Evolutionary conservation across 1,140 invertebrate species (phyloP), one percentile per base, ranked within the genome.

Genomic region (Zaprionus capensis): DNA sequence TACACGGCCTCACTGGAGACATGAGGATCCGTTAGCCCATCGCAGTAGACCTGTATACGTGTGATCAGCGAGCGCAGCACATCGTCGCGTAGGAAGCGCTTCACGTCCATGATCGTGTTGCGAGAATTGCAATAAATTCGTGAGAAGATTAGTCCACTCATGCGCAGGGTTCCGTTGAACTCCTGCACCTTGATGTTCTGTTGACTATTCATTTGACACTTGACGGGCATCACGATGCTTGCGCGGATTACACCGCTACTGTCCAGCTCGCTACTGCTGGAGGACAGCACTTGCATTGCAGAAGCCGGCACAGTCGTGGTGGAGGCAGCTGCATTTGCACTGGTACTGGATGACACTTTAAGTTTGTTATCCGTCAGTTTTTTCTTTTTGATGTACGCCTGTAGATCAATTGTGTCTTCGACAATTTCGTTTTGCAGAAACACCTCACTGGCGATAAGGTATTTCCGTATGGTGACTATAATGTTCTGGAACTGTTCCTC

Each of bases 1-100:
- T 91, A 90, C 14, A 91, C 31, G 0, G 71, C 83, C 36, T 91
- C 91, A 49, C 76, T 91, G 38, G 57, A 78, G 12, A 87, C 81
- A 66, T 92, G 81, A 0, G 83, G 78, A 76, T 91, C 87, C n/a
- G 90, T 91, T 2, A 92, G 75, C 15, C 92, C 91, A 65, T 93
- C 92, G 53, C 90, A 92, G 53, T 92, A 93, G 26, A 93, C 86
- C 64, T 92, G 92, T 15, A 92, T 87, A 24, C 92, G 80, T 22
- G 92, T 85, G 12, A 91, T 77, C 36, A 93, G 28, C 31, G 92
- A 93, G 15, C 92, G 90, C 46, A 92, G 53, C 1, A 93, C 80
- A 72, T 93, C 92, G 31, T 91, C 83, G 17, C 90, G 85, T 22
- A 93, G 46, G 59, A 80, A 93, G 11, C 85, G 80, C 58, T 93